Conservation (phyloP, 2,797 vertebrate species). For the Remorina albescens region DNA sequence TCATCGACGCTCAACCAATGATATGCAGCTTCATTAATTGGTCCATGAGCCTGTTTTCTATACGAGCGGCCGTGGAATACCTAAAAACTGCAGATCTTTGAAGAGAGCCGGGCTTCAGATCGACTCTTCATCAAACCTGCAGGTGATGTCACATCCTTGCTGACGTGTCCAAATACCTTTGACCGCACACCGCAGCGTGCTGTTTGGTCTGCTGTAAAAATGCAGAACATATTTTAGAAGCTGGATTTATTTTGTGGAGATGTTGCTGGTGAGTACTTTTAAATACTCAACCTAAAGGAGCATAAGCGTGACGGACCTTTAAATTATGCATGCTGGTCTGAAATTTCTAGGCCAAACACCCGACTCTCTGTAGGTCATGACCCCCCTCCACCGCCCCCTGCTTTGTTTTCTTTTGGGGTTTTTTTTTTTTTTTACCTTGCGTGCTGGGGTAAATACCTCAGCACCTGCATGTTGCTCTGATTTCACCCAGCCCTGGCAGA, state of each 20-base stretch:
- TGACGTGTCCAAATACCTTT: too few species aligned
- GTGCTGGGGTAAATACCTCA: constrained; percentile 75
- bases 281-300: background rate
- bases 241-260: background rate
- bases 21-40: too few species aligned
- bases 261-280: background rate
- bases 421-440: constrained; percentile 56
- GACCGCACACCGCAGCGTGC: too few species aligned
- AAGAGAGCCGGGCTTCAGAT: too few species aligned
- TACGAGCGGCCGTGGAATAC: too few species aligned
- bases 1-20: too few species aligned
- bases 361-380: constrained; percentile 55
- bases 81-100: too few species aligned
- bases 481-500: constrained; percentile 78
- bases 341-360: constrained; percentile 70
- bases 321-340: constrained; percentile 59
- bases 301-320: constrained; percentile 42
- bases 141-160: too few species aligned
- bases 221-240: background rate
- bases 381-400: constrained; percentile 7
- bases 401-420: constrained; percentile 36
- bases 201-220: too few species aligned
- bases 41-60: too few species aligned
- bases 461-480: constrained; percentile 81
- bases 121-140: too few species aligned